Percentiles rank a stretch among this genome's conserved stretches.
These are phyloP conservation scores for Leptopilina clavipes DNA, from an alignment of 1,140 invertebrate genomes.

Conservation along the genomic window DNA sequence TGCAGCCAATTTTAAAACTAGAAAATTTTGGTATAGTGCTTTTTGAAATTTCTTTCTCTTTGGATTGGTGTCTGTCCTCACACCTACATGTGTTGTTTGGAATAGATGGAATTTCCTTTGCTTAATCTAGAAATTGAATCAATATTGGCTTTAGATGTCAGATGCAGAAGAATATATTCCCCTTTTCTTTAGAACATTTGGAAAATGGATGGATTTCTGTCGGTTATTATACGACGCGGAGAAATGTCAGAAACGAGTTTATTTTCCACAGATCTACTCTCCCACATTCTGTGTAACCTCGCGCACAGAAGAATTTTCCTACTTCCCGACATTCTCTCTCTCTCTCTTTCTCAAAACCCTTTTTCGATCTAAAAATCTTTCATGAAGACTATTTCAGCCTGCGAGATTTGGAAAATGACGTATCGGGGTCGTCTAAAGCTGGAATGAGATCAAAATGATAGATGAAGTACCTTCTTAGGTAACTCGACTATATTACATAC, in stretches of 20 bases:
- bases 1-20: too few relatives aligned
- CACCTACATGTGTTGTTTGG: too few relatives aligned
- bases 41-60: too few relatives aligned
- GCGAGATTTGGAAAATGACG: slow-evolving; percentile 58
- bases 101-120: too few relatives aligned
- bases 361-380: slow-evolving; percentile 52
- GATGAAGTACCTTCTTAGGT: slow-evolving; percentile 54
- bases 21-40: too few relatives aligned
- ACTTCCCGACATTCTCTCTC: neutral
- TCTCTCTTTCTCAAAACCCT: neutral
- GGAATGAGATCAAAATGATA: slow-evolving; percentile 54
- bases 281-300: neutral
- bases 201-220: slow-evolving; percentile 26
- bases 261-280: neutral
- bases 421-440: slow-evolving; percentile 44
- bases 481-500: slow-evolving; percentile 47
- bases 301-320: neutral
- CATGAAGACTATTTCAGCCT: slow-evolving; percentile 31
- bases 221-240: slow-evolving; percentile 21
- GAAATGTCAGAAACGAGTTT: slow-evolving; percentile 4
- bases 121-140: too few relatives aligned
- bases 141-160: neutral
- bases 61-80: too few relatives aligned
- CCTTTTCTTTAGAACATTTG: neutral
- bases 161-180: neutral